These are phyloP conservation scores for Dascillus cervinus DNA, from an alignment of 2,888 invertebrate genomes.

Conservation along the genomic window DNA sequence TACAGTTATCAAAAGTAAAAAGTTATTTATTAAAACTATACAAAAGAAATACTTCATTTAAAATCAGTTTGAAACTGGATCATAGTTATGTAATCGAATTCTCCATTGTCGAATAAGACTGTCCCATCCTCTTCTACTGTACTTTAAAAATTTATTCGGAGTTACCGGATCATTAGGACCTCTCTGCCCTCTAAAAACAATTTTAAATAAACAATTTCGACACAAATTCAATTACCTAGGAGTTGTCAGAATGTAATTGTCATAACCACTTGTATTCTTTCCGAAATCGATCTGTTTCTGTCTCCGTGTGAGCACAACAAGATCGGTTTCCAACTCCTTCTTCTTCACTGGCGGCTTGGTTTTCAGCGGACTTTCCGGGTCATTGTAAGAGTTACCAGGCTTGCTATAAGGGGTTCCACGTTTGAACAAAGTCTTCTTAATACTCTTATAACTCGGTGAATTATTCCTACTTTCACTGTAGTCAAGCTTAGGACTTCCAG, in stretches of 20 bases:
- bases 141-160: conserved; percentile 80
- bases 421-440: conserved; percentile 11
- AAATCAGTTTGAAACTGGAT: conserved; percentile 42
- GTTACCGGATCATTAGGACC: conserved; percentile 74
- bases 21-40: no score
- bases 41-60: not conserved
- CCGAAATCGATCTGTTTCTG: conserved; percentile 95
- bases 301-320: conserved; percentile 60
- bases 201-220: conserved; percentile 1
- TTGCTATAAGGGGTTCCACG: conserved; percentile 10
- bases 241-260: conserved; percentile 60
- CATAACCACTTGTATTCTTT: conserved; percentile 84
- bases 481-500: no score
- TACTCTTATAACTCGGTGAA: no score
- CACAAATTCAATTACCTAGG: conserved; percentile 55
- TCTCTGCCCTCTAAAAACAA: conserved; percentile 50
- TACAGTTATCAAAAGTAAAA: no score
- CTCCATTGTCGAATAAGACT: conserved; percentile 83
- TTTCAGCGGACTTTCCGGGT: no score
- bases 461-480: no score
- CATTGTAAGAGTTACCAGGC: no score
- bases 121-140: conserved; percentile 91
- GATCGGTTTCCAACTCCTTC: conserved; percentile 61
- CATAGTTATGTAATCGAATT: conserved; percentile 73
- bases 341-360: no score